Percentiles rank a stretch among this genome's conserved stretches.
Conservation (phyloP, 35 echinoderm and acorn worm genomes). For the Lytechinus variegatus region DNA sequence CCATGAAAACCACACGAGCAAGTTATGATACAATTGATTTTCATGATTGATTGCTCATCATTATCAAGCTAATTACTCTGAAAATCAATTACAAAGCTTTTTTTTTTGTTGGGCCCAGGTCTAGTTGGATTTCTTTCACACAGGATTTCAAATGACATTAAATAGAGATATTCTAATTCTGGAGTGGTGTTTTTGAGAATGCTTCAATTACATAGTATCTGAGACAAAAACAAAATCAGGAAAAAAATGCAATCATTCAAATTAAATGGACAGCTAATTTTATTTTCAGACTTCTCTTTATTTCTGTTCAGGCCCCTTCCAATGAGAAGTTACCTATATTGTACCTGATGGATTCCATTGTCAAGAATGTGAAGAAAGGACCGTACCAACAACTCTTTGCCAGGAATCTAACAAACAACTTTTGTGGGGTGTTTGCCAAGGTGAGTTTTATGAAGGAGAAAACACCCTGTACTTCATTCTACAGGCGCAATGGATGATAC, state of each 20-base stretch:
- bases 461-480: neutral
- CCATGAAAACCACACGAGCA: neutral
- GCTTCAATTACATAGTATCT: neutral
- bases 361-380: conserved; percentile 91
- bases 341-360: conserved; percentile 96
- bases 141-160: neutral
- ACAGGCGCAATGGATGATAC: neutral
- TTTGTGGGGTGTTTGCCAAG: conserved; percentile 94
- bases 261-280: neutral
- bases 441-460: conserved; percentile 45
- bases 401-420: conserved; percentile 76
- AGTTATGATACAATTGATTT: no score
- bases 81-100: no score
- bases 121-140: neutral
- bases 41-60: neutral
- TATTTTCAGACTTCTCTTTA: conserved; percentile 15
- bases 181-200: neutral
- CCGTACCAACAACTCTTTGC: conserved; percentile 78
- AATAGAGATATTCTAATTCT: neutral
- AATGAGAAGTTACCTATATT: conserved; percentile 84
- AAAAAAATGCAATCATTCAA: neutral
- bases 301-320: conserved; percentile 71
- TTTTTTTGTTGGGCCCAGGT: no score
- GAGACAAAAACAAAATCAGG: neutral
- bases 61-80: no score